These are phyloP conservation scores for Polypedilum pembai DNA, from an alignment of 1,140 invertebrate species.

Conservation along the genomic window DNA sequence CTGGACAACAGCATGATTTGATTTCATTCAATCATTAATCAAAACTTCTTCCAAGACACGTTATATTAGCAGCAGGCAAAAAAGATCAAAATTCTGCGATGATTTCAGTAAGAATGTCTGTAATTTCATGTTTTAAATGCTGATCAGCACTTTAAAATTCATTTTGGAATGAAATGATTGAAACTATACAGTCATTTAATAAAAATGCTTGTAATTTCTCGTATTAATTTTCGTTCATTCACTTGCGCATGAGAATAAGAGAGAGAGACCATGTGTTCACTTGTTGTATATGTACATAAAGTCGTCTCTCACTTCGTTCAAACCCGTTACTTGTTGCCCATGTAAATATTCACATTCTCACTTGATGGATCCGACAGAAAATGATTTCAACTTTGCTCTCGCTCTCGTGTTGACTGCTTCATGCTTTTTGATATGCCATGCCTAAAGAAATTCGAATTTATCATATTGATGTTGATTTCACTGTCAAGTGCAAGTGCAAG, in stretches of 20 bases:
- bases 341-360: slow-evolving; percentile 11
- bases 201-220: slow-evolving; percentile 28
- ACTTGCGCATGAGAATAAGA: background rate
- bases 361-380: background rate
- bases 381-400: too few relatives aligned
- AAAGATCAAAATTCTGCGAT: background rate
- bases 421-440: too few relatives aligned
- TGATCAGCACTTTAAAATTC: slow-evolving; percentile 1
- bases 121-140: background rate
- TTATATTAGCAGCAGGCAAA: too few relatives aligned
- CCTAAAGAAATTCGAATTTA: too few relatives aligned
- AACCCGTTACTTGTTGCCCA: background rate
- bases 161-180: background rate
- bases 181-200: slow-evolving; percentile 25
- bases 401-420: too few relatives aligned
- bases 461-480: too few relatives aligned
- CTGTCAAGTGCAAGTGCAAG: too few relatives aligned
- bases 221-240: slow-evolving; percentile 28
- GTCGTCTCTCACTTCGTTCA: background rate
- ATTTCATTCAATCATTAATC: too few relatives aligned
- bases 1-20: too few relatives aligned
- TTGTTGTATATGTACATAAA: slow-evolving; percentile 1
- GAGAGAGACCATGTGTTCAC: slow-evolving; percentile 4
- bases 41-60: too few relatives aligned
- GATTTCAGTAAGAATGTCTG: background rate